These are phyloP conservation scores for Bucorvus abyssinicus DNA, from an alignment of 2,797 vertebrate genomes.

Conservation along the genomic window DNA sequence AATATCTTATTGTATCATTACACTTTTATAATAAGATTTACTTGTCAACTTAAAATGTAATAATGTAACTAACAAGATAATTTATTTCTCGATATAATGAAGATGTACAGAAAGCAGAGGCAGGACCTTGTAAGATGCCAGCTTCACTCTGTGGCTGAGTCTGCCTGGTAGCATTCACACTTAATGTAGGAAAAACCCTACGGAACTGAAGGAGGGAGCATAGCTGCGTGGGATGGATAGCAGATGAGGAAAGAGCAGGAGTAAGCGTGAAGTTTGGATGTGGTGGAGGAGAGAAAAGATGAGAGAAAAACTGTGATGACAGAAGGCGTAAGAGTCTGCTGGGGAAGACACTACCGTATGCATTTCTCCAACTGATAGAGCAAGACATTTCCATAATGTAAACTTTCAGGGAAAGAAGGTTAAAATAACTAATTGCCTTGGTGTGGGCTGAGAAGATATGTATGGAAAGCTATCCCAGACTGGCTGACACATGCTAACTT, in stretches of 20 bases:
- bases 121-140: conserved; percentile 40
- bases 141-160: neutral
- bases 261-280: conserved; percentile 4
- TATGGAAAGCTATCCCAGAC: conserved; percentile 24
- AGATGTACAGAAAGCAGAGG: conserved; percentile 41
- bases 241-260: neutral
- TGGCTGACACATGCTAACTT: conserved; percentile 30
- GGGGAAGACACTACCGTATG: neutral
- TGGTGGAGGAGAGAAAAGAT: neutral
- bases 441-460: conserved; percentile 13
- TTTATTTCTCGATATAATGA: conserved; percentile 58
- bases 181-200: neutral
- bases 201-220: neutral
- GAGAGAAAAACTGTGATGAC: conserved; percentile 32
- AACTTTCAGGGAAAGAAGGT: conserved; percentile 35
- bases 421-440: conserved; percentile 59
- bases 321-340: conserved; percentile 30
- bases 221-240: neutral
- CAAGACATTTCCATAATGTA: conserved; percentile 48
- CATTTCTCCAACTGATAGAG: neutral
- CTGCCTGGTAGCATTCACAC: neutral
- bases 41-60: conserved; percentile 69
- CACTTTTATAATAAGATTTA: conserved; percentile 70
- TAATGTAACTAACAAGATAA: conserved; percentile 62
- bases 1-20: conserved; percentile 66